A percentile compares a stretch with the other conserved stretches of the same genome.
phyloP scores from a whole-genome alignment of 2,113 vertebrate genomes.

The Puma concolor region DNA sequence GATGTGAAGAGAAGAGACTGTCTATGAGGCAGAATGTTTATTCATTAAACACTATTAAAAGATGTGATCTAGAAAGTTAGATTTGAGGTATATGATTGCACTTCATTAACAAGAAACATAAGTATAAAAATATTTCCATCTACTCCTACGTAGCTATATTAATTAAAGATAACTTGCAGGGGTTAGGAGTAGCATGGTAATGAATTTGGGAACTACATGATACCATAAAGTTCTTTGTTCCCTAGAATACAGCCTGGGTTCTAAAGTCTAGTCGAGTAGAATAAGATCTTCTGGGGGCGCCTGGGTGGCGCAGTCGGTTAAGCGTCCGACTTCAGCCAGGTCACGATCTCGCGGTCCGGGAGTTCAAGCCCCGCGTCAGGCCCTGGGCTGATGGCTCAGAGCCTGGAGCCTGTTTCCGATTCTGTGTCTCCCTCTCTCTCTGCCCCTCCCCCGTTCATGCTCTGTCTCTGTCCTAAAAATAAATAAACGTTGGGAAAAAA shows the following conservation, averaged over 20 bases:
- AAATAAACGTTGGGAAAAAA: too few relatives aligned
- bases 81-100: background rate
- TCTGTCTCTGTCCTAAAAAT: too few relatives aligned
- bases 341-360: too few relatives aligned
- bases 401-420: too few relatives aligned
- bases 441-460: too few relatives aligned
- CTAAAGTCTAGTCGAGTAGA: background rate
- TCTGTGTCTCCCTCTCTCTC: too few relatives aligned
- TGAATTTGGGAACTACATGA: background rate
- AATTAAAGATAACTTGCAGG: background rate
- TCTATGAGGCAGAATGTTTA: background rate
- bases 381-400: too few relatives aligned
- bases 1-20: background rate
- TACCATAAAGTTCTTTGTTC: background rate
- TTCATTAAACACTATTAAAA: background rate
- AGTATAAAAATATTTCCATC: background rate
- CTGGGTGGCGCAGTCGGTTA: too few relatives aligned
- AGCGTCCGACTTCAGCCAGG: too few relatives aligned
- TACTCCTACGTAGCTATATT: background rate
- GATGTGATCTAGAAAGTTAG: background rate
- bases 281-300: background rate
- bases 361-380: too few relatives aligned
- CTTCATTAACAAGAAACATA: background rate
- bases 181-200: background rate
- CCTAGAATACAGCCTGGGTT: background rate